phyloP scores from a whole-genome alignment of 92 coral and sea anemone species.

The Montipora capitata region DNA sequence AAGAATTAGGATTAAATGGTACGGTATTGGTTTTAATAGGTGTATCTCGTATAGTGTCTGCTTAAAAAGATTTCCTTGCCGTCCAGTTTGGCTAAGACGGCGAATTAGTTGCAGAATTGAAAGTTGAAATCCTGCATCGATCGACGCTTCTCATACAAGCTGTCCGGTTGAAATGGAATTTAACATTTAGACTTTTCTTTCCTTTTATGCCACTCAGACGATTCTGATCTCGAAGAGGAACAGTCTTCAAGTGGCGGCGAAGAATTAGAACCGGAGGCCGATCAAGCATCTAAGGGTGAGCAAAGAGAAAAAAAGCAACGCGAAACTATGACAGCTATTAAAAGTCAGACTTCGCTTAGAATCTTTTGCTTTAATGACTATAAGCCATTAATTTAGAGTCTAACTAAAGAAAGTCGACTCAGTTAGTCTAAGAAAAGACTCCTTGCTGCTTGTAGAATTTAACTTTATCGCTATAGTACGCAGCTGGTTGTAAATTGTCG shows the following conservation, averaged over 20 bases:
- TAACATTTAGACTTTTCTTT: neutral
- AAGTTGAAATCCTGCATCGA: too few species aligned
- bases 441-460: neutral
- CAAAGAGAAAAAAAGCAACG: neutral
- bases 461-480: too few species aligned
- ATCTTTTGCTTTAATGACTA: neutral
- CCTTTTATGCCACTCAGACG: conserved; percentile 16
- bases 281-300: conserved; percentile 83
- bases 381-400: too few species aligned
- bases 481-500: too few species aligned
- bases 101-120: too few species aligned
- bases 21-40: neutral
- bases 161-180: neutral
- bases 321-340: neutral
- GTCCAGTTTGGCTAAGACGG: too few species aligned
- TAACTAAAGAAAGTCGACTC: too few species aligned
- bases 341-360: neutral
- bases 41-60: too few species aligned
- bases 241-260: conserved; percentile 87
- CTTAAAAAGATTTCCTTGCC: neutral
- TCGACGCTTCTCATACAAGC: neutral
- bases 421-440: neutral
- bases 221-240: conserved; percentile 74
- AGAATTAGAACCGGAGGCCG: conserved; percentile 91
- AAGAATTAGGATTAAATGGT: conserved; percentile 94